Evolutionary conservation across 1,140 invertebrate species (phyloP), one percentile per base, ranked within the genome.

Genomic region (Heliothis virescens): DNA sequence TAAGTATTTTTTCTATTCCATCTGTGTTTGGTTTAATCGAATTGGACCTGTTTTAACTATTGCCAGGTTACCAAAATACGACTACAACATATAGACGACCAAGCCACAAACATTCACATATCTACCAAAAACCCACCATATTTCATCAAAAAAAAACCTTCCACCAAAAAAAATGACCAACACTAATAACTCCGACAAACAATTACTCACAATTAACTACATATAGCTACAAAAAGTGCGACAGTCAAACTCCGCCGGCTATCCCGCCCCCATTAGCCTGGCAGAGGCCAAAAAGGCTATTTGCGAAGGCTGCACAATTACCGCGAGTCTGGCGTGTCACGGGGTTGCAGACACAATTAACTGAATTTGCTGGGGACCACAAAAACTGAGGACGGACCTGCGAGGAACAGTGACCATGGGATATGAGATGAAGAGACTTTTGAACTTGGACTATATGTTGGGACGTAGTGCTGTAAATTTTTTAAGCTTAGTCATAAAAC

Each of bases 321-420:
- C 83, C 73, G 86, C 89, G 87, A 55, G 86, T 79, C 85, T 83
- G 62, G 85, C 89, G 87, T 81, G 83, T 84, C 84, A 72, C 78
- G 85, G 87, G 89, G 85, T 88, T 85, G 87, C 87, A 90, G 90
- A 90, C 90, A 88, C 86, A 90, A 93, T 93, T 92, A 92, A 90
- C 55, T 89, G 87, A 92, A 93, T 92, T 92, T 87, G 90, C 87
- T 87, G 82, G 50, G 57, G 71, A 79, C 53, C 55, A 29, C 87
- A 92, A 93, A 93, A 93, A 93, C 89, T 63, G 81, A 79, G 72
- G 50, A 50, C 76, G 62, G 26, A 53, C 21, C 52, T 55, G 18
- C 21, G 34, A 11, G 5, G 16, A 15, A 12, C 2, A 57, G 67
- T 63, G 48, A 55, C 78, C 57, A 79, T 26, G 48, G 5, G 18